Conservation (phyloP, 1,140 invertebrate genomes). For the Camponotus floridanus region DNA sequence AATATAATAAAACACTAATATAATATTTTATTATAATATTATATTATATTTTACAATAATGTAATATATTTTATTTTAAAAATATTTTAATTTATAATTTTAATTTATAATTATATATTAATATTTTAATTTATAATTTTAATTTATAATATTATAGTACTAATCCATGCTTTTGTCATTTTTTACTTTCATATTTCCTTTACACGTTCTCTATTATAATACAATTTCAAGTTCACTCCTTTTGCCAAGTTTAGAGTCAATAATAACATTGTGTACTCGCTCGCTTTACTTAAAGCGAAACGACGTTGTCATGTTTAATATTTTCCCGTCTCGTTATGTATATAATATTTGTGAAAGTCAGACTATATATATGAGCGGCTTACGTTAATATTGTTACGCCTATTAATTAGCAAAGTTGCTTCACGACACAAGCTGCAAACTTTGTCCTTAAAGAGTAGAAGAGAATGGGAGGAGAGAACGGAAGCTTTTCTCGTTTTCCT, state of each 20-base stretch:
- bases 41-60: no score
- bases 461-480: not conserved
- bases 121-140: no score
- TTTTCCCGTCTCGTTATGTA: slow-evolving; percentile 48
- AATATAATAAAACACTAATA: no score
- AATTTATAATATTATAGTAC: no score
- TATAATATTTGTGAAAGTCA: slow-evolving; percentile 58
- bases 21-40: no score
- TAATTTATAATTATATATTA: no score
- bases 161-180: no score
- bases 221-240: slow-evolving; percentile 52
- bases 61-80: no score
- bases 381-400: slow-evolving; percentile 62
- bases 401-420: slow-evolving; percentile 66
- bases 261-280: slow-evolving; percentile 24
- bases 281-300: slow-evolving; percentile 16
- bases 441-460: slow-evolving; percentile 29
- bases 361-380: slow-evolving; percentile 6
- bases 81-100: no score
- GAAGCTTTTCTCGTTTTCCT: slow-evolving; percentile 62
- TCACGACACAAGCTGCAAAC: slow-evolving; percentile 48
- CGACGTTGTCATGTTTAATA: slow-evolving; percentile 39
- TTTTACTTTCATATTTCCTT: not conserved
- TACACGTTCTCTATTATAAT: slow-evolving; percentile 8
- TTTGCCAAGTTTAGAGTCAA: slow-evolving; percentile 51